Percentiles rank a stretch among this genome's conserved stretches.
Evolutionary conservation across 2,888 invertebrate species (phyloP).

Genomic region (Cantharis rustica): DNA sequence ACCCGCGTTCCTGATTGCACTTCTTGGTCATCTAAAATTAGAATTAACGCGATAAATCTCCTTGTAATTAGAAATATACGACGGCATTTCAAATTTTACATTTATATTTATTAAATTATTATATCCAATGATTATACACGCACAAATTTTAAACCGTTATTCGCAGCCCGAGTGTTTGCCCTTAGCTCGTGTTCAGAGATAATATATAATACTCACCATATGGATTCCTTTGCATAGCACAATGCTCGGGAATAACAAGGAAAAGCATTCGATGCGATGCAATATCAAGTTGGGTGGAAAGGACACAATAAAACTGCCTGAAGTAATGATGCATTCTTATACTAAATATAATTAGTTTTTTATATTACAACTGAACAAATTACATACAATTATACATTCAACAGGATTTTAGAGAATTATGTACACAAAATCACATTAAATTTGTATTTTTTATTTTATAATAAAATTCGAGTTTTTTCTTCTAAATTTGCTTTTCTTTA

Average conservation of each 20-base stretch:
- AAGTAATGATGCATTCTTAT: slow-evolving; percentile 40
- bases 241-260: too few relatives aligned
- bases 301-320: not conserved
- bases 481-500: not conserved
- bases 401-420: slow-evolving; percentile 42
- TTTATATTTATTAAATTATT: too few relatives aligned
- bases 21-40: not conserved
- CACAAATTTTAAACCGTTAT: too few relatives aligned
- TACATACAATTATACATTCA: slow-evolving; percentile 51
- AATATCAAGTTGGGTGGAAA: not conserved
- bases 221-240: too few relatives aligned
- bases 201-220: too few relatives aligned
- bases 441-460: slow-evolving; percentile 34
- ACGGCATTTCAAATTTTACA: too few relatives aligned
- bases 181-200: too few relatives aligned
- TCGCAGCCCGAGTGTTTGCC: too few relatives aligned
- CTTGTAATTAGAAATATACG: too few relatives aligned
- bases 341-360: slow-evolving; percentile 48
- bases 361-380: slow-evolving; percentile 55
- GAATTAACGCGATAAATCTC: not conserved
- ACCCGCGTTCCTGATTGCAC: not conserved
- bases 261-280: too few relatives aligned
- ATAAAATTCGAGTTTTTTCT: slow-evolving; percentile 33
- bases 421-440: slow-evolving; percentile 45
- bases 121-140: too few relatives aligned